A percentile compares a stretch with the other conserved stretches of the same genome.
Conservation (phyloP, 2,797 vertebrate species). For the Antrozous pallidus region DNA sequence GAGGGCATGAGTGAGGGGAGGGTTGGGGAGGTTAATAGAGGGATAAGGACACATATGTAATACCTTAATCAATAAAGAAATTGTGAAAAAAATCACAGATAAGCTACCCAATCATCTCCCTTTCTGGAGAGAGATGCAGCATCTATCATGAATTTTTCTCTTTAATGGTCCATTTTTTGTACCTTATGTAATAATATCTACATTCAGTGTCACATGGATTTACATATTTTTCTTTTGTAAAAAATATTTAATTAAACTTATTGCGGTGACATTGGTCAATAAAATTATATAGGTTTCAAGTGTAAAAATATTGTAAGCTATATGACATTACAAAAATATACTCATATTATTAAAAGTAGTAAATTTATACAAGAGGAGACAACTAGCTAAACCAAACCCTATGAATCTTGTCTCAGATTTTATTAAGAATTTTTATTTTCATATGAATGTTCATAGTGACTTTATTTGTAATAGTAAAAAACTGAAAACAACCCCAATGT, state of each 20-base stretch:
- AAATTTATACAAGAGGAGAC: neutral
- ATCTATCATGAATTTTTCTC: neutral
- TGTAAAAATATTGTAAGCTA: neutral
- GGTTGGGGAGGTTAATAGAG: too few relatives aligned
- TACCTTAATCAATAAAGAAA: too few relatives aligned
- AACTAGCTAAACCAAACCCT: slow-evolving; percentile 2
- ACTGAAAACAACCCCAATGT: neutral
- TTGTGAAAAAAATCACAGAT: neutral
- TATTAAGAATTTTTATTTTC: neutral
- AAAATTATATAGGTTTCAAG: neutral
- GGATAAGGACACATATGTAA: too few relatives aligned
- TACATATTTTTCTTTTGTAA: neutral
- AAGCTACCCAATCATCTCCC: neutral
- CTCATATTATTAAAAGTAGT: neutral
- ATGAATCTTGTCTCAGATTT: neutral
- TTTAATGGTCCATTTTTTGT: neutral
- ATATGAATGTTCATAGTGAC: neutral
- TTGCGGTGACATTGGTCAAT: neutral
- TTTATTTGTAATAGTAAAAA: neutral
- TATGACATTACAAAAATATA: neutral
- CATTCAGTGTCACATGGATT: neutral
- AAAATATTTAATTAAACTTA: neutral
- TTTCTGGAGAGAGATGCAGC: neutral
- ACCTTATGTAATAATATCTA: neutral
- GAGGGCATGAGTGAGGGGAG: too few relatives aligned